Percentiles rank a stretch among this genome's conserved stretches.
Conservation (phyloP, 2,113 vertebrate genomes). For the Porphyrio hochstetteri region DNA sequence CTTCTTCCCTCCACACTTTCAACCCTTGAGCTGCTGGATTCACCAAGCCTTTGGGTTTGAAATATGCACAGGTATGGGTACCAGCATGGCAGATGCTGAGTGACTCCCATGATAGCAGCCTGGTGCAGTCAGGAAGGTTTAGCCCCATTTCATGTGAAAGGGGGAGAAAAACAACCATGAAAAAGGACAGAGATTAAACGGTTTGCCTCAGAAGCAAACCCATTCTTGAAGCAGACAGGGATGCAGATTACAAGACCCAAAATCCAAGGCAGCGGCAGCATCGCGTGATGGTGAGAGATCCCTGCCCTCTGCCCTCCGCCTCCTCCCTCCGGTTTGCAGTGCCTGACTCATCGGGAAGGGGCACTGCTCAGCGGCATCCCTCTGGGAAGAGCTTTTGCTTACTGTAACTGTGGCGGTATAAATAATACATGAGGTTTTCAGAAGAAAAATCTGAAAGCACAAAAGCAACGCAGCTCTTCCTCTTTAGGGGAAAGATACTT, state of each 20-base stretch:
- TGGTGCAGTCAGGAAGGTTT: neutral
- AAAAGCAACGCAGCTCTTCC: neutral
- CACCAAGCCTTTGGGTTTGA: neutral
- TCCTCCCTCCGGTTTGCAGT: neutral
- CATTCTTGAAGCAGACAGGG: neutral
- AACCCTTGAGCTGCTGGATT: neutral
- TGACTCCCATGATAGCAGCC: rapidly evolving
- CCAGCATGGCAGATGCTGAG: neutral
- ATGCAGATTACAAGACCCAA: neutral
- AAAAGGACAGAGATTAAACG: neutral
- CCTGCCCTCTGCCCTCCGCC: neutral
- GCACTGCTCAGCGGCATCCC: neutral
- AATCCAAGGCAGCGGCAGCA: neutral
- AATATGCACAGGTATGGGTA: too few species aligned
- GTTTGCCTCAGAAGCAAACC: neutral
- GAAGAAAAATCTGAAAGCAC: neutral
- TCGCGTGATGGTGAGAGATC: neutral
- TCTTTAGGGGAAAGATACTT: neutral
- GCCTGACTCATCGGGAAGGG: neutral
- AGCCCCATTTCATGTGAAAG: neutral
- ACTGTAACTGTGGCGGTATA: neutral
- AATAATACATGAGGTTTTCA: neutral
- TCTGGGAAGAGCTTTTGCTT: neutral
- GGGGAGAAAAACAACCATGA: rapidly evolving
- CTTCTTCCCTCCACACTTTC: neutral